These are phyloP conservation scores for Limanda limanda DNA, from an alignment of 2,113 vertebrate species.

Conservation along the genomic window DNA sequence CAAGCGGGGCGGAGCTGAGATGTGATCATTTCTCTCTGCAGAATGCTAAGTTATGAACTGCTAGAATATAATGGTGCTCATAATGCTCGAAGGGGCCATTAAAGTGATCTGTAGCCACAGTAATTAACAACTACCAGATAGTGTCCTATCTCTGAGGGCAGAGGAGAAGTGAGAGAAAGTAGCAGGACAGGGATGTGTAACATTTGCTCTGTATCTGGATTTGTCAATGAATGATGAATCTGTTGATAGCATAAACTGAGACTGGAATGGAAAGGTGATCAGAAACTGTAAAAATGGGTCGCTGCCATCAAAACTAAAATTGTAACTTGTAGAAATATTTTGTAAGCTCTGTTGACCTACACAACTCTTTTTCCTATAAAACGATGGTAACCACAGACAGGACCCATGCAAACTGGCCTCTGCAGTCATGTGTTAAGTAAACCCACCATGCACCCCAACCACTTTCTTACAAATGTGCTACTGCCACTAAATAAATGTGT, in stretches of 20 bases:
- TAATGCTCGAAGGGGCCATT: slow-evolving; percentile 58
- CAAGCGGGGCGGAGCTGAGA: slow-evolving; percentile 34
- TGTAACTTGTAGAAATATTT: neutral
- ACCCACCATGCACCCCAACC: too few relatives aligned
- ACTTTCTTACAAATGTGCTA: too few relatives aligned
- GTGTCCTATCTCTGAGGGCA: slow-evolving; percentile 11
- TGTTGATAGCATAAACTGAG: too few relatives aligned
- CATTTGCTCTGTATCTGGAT: neutral
- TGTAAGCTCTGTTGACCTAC: neutral
- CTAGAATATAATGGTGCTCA: slow-evolving; percentile 50
- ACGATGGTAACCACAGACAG: too few relatives aligned
- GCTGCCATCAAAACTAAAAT: neutral
- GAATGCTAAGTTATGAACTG: slow-evolving; percentile 75
- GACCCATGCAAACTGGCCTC: too few relatives aligned
- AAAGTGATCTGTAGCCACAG: slow-evolving; percentile 66
- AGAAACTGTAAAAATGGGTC: neutral
- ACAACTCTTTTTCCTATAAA: too few relatives aligned
- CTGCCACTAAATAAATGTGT: too few relatives aligned
- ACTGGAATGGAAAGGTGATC: too few relatives aligned
- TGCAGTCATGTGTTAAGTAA: too few relatives aligned
- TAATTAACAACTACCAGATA: slow-evolving; percentile 66
- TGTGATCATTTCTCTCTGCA: slow-evolving; percentile 37
- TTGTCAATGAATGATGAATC: too few relatives aligned
- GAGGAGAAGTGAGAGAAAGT: neutral
- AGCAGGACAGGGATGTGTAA: neutral